Percentiles rank a stretch among this genome's conserved stretches.
Evolutionary conservation across 2,888 invertebrate species (phyloP).

Genomic region (Hirtodrosophila duncani): DNA sequence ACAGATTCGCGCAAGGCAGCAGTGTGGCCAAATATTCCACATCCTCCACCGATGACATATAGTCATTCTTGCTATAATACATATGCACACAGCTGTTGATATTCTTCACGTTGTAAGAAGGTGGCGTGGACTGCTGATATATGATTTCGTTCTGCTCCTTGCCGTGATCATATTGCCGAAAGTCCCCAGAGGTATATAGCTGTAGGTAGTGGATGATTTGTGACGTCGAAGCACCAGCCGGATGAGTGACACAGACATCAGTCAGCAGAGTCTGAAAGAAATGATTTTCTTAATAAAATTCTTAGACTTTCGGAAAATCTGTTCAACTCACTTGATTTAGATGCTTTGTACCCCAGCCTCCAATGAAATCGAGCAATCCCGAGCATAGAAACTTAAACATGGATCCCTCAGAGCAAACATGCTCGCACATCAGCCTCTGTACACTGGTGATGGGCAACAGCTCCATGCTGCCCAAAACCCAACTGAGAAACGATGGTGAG

Average conservation of each 20-base stretch:
- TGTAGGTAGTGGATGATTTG: slow-evolving; percentile 87
- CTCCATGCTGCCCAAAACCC: slow-evolving; percentile 79
- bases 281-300: slow-evolving; percentile 45
- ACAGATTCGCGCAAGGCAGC: slow-evolving; percentile 80
- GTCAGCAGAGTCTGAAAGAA: slow-evolving; percentile 82
- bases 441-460: slow-evolving; percentile 81
- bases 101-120: slow-evolving; percentile 81
- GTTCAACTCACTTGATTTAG: slow-evolving; percentile 70
- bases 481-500: slow-evolving; percentile 65
- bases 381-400: slow-evolving; percentile 68
- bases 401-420: slow-evolving; percentile 81
- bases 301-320: too few relatives aligned
- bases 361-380: slow-evolving; percentile 71
- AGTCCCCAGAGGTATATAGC: slow-evolving; percentile 79
- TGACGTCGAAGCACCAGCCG: slow-evolving; percentile 84
- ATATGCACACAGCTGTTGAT: slow-evolving; percentile 82
- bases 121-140: slow-evolving; percentile 81
- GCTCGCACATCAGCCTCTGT: slow-evolving; percentile 73
- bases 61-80: slow-evolving; percentile 84
- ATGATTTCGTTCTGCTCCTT: slow-evolving; percentile 78
- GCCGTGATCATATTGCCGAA: slow-evolving; percentile 82
- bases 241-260: slow-evolving; percentile 82
- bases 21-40: slow-evolving; percentile 78
- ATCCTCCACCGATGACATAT: slow-evolving; percentile 80
- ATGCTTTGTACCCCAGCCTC: slow-evolving; percentile 75